Base-by-base conservation (phyloP, 2,113 vertebrate genomes). In the Alexandromys fortis region DNA sequence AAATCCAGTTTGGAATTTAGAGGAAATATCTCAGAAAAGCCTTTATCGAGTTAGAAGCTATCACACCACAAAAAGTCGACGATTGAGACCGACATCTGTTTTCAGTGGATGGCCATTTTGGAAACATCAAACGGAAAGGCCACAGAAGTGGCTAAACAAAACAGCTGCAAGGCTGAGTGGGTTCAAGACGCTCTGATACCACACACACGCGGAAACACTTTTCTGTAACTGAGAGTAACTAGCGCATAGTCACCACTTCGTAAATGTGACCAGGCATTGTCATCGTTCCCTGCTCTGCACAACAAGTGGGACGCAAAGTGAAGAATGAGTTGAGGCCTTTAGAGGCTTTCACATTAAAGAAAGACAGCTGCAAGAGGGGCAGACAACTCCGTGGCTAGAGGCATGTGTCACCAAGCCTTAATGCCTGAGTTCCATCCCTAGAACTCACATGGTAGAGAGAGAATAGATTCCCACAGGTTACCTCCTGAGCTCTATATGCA, bases 311-410 rank as follows among this genome's bases (percentile, higher is more conserved):
- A 28, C 21, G 52, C 68, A 55, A 78, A 58, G 9, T 72, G 67
- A 82, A 94, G 16, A 96, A 68, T 11, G 45, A 86, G 90, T 42
- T 33, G 63, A 87, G 76, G 38, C 19, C 70, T 91, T 96, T 85
- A 90, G 81, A 92, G 11, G 30, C 28, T 68, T 67, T 68, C 28
- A 68, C 65, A 68, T 5, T 67, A 67, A 67, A 67, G 65, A 33
- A 67, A 33, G 65, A 67, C 28, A 67, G 28, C 4, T 30, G 28
- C 28, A 33, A 67, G 65, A 67, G 65, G 28, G 12, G 12, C 12
- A 33, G 65, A 33, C 65, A 4, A 33, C 28, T 67, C 5, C 28
- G 5, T 30, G 65, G 28, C 7, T 33, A 28, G 3, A 65, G 63
- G 63, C 63, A 30, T 65, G 63, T 30, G 63, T 65, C 63, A 65